Conservation (phyloP, 2,113 vertebrate species). For the Rhineura floridana region DNA sequence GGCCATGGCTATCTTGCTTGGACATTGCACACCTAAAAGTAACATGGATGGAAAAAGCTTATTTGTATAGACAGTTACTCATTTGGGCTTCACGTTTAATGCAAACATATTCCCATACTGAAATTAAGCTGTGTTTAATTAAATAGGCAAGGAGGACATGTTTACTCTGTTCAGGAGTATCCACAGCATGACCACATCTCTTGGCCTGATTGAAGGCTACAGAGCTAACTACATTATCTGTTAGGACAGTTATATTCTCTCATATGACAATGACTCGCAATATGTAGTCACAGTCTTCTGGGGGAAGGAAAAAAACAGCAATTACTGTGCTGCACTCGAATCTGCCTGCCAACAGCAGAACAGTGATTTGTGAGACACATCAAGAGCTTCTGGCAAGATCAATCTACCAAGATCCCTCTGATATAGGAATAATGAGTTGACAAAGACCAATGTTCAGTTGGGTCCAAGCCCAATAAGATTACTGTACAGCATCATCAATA, state of each 20-base stretch:
- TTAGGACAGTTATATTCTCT: constrained; percentile 70
- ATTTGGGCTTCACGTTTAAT: neutral
- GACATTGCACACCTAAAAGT: neutral
- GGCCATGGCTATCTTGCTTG: neutral
- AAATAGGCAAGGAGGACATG: constrained; percentile 10
- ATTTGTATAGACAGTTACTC: neutral
- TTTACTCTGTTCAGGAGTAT: constrained; percentile 50
- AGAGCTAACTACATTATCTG: constrained; percentile 64
- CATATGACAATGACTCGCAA: constrained; percentile 74
- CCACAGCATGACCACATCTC: constrained; percentile 43
- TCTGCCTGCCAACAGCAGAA: constrained; percentile 82
- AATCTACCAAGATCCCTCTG: constrained; percentile 80
- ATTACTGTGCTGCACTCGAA: constrained; percentile 81
- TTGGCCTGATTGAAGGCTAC: constrained; percentile 46
- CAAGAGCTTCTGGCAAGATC: constrained; percentile 82
- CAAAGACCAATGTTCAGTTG: constrained; percentile 82
- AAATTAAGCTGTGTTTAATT: constrained; percentile 50
- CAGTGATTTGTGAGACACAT: constrained; percentile 84
- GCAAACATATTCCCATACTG: constrained; percentile 28
- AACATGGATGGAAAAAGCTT: too few relatives aligned
- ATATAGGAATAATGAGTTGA: constrained; percentile 86
- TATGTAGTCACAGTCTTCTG: constrained; percentile 76
- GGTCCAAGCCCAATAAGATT: constrained; percentile 81
- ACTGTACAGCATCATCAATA: constrained; percentile 82
- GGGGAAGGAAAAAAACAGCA: constrained; percentile 66